Base-by-base conservation (phyloP, 2,113 vertebrate species). In the Catharus bicknelli region DNA sequence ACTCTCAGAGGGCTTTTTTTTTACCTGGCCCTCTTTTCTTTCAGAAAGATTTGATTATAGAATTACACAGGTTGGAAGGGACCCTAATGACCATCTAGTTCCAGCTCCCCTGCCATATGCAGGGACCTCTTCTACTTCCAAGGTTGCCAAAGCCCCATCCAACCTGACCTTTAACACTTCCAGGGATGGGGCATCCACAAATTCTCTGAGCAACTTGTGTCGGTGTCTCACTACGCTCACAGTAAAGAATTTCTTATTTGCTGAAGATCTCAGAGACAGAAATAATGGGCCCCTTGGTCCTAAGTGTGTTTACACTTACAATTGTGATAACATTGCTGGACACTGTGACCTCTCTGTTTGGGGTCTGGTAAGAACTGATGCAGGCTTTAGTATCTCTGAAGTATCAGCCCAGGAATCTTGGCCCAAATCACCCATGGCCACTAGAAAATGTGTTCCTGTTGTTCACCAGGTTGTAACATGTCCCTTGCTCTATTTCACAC, bases 1-100 rank as follows among this genome's bases (percentile, higher is more conserved):
- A 66, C 8, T 59, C 91, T 75, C 88, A 50, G 70, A 61, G 67
- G 77, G 5, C 77, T 50, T 88, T 72, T 81, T 64, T 27, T 86
- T 61, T 20, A 34, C 32, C 67, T 79, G 43, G 34, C 16, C 10
- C 32, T 72, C 26, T 83, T 61, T 48, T 68, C 54, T 78, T 80
- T 91, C 48, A 58, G 70, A 50, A 84, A 48, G 16, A 11, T 68
- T 86, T 83, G 34, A 7, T 83, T 36, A 6, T 32, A 32, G 17
- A 48, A 32, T 62, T 34, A 40, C 13, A 19, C 42, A 13, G 9
- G 11, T 62, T 55, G 48, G 17, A 83, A 76, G 48, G 12, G 7
- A 62, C 48, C 14, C 20, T 36, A 55, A 34, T 62, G 42, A 48
- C 5, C 5, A 36, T 55, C 40, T 76, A 48, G 11, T 42, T 83